phyloP scores from a whole-genome alignment of 2,888 invertebrate genomes.

The Chloroclysta siterata region DNA sequence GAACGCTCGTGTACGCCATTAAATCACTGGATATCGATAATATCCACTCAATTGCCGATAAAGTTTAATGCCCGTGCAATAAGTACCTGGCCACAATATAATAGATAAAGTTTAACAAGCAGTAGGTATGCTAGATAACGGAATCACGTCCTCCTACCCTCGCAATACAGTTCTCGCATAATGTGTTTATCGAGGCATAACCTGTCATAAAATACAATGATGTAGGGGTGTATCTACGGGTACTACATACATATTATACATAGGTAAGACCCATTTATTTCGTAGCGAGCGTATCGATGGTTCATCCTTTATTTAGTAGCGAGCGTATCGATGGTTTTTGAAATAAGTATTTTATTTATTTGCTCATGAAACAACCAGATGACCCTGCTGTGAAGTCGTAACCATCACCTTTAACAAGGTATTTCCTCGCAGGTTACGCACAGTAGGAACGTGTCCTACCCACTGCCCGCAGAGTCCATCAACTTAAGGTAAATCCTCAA shows the following conservation, averaged over 20 bases:
- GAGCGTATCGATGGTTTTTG: too few species aligned
- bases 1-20: conserved; percentile 29
- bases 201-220: neutral
- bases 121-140: conserved; percentile 10
- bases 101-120: conserved; percentile 12
- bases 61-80: conserved; percentile 34
- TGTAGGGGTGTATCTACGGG: neutral
- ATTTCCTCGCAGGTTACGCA: too few species aligned
- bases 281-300: neutral
- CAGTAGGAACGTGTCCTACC: too few species aligned
- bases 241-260: neutral
- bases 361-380: too few species aligned
- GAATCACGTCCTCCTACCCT: conserved; percentile 1
- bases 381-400: too few species aligned
- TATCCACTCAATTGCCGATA: conserved; percentile 37
- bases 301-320: too few species aligned
- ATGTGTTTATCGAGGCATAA: conserved; percentile 1
- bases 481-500: too few species aligned
- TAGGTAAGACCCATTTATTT: neutral
- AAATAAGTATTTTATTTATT: too few species aligned
- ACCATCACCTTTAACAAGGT: too few species aligned
- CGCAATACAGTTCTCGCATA: neutral
- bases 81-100: conserved; percentile 25
- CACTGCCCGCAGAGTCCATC: too few species aligned
- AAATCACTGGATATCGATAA: conserved; percentile 40